phyloP scores from a whole-genome alignment of 2,113 vertebrate species.

The Hucho hucho region DNA sequence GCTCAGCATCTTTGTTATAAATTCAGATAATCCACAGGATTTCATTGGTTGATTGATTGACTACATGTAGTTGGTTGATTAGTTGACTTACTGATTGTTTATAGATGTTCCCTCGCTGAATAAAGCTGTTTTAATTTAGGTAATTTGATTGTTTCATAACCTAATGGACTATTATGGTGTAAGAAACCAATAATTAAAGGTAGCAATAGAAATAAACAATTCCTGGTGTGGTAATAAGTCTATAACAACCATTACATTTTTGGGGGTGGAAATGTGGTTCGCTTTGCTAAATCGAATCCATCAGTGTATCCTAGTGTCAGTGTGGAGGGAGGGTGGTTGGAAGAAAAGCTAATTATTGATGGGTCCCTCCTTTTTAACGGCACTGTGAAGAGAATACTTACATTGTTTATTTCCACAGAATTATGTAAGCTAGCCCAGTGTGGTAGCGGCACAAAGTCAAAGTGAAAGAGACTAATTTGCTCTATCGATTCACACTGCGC shows the following conservation, averaged over 20 bases:
- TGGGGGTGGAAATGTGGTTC: slow-evolving; percentile 46
- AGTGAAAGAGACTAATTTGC: slow-evolving; percentile 59
- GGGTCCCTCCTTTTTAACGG: slow-evolving; percentile 53
- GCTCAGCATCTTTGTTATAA: no score
- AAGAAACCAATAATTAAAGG: slow-evolving; percentile 13
- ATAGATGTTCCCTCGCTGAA: neutral
- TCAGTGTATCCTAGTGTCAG: slow-evolving; percentile 43
- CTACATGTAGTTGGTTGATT: neutral
- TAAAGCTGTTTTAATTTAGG: slow-evolving; percentile 3
- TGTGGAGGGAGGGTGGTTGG: neutral
- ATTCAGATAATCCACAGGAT: no score
- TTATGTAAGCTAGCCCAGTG: slow-evolving; percentile 55
- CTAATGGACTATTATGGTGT: slow-evolving; percentile 35
- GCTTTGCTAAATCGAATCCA: slow-evolving; percentile 65
- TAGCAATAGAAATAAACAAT: slow-evolving; percentile 46
- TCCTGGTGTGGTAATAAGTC: neutral
- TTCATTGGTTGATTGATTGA: no score
- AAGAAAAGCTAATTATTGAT: slow-evolving; percentile 62
- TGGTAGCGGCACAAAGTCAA: slow-evolving; percentile 58
- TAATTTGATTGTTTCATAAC: slow-evolving; percentile 29
- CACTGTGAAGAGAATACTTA: slow-evolving; percentile 65
- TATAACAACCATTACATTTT: slow-evolving; percentile 26
- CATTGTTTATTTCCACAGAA: slow-evolving; percentile 61
- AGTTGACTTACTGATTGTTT: slow-evolving; percentile 23
- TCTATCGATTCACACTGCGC: slow-evolving; percentile 52